A percentile compares a stretch with the other conserved stretches of the same genome.
phyloP scores from a whole-genome alignment of 2,797 vertebrate genomes.

The Pseudopleuronectes americanus region DNA sequence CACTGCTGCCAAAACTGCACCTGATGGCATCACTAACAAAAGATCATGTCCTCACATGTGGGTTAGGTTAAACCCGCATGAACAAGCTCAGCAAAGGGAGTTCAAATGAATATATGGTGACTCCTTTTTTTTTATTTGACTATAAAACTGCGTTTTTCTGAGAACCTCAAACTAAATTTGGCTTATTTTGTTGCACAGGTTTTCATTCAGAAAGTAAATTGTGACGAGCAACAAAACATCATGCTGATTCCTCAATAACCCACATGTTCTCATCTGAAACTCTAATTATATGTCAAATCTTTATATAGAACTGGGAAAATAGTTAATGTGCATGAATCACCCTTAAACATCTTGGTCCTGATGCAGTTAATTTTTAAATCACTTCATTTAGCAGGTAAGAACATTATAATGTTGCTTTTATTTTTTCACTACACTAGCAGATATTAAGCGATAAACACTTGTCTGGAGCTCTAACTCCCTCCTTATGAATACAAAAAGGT shows the following conservation, averaged over 20 bases:
- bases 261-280: not conserved
- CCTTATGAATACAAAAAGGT: conserved; percentile 30
- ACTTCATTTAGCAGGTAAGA: too few relatives aligned
- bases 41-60: not conserved
- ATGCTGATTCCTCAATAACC: not conserved
- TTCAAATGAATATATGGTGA: not conserved
- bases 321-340: not conserved
- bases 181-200: not conserved
- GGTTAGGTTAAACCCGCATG: not conserved
- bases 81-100: not conserved
- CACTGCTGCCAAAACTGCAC: not conserved
- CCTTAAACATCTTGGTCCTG: not conserved
- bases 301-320: too few relatives aligned
- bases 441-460: conserved; percentile 16
- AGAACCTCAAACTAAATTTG: too few relatives aligned
- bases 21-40: not conserved
- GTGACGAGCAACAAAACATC: not conserved
- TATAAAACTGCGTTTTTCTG: too few relatives aligned
- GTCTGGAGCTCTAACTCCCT: not conserved
- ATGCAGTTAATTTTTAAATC: not conserved
- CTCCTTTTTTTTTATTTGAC: not conserved
- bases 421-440: not conserved
- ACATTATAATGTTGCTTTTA: not conserved
- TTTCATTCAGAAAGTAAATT: not conserved
- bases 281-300: not conserved